Percentiles rank a stretch among this genome's conserved stretches.
phyloP scores from a whole-genome alignment of 2,888 invertebrate species.

The Lasioglossum lativentre region DNA sequence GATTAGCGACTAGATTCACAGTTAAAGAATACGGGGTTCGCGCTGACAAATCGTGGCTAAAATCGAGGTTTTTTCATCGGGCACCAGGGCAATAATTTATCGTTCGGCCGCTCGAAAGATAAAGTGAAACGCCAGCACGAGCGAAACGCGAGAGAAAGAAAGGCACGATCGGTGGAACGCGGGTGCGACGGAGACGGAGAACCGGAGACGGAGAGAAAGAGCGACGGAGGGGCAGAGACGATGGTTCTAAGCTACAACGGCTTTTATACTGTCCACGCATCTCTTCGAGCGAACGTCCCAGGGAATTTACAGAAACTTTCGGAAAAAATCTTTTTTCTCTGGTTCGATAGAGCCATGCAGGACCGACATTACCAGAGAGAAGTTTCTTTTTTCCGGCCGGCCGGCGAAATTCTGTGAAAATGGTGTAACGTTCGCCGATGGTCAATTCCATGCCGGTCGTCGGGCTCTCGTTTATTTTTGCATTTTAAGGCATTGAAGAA shows the following conservation, averaged over 20 bases:
- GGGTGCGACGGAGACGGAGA: conserved; percentile 22
- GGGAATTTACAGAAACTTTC: conserved; percentile 65
- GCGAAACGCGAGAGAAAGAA: conserved; percentile 48
- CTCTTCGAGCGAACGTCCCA: conserved; percentile 46
- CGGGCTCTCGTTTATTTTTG: conserved; percentile 81
- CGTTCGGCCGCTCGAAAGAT: conserved; percentile 45
- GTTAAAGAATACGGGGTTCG: neutral
- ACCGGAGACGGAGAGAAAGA: conserved; percentile 59
- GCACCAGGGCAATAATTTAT: conserved; percentile 62
- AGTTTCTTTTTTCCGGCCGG: conserved; percentile 73
- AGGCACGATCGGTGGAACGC: conserved; percentile 8
- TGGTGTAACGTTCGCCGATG: conserved; percentile 43
- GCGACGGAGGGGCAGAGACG: conserved; percentile 78
- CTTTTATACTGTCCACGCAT: conserved; percentile 74
- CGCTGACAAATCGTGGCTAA: neutral
- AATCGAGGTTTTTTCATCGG: conserved; percentile 22
- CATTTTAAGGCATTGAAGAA: conserved; percentile 83
- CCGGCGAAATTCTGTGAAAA: conserved; percentile 71
- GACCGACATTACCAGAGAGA: conserved; percentile 74
- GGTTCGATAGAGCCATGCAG: conserved; percentile 34
- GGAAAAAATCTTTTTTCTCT: conserved; percentile 77
- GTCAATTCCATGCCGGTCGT: conserved; percentile 70
- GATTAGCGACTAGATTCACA: neutral
- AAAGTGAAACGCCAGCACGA: conserved; percentile 54
- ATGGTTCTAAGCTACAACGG: conserved; percentile 78